Evolutionary conservation across 2,888 invertebrate species (phyloP), one percentile per base, ranked within the genome.

Genomic region (Macroteleia sp.): DNA sequence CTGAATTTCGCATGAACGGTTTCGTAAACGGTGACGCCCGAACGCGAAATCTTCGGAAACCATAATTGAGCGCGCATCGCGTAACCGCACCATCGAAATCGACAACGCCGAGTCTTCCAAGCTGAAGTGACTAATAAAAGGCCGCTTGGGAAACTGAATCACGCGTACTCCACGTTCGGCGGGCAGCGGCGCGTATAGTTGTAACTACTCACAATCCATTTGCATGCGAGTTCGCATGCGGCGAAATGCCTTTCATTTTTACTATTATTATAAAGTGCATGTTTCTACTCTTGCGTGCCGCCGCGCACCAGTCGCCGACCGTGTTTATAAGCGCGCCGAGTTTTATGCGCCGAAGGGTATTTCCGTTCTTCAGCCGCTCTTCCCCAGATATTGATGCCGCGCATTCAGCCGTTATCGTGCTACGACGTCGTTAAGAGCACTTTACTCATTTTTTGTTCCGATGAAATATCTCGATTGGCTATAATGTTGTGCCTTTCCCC

Each of bases 221-320:
- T 86, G 86, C 86, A 86, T 86, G 86, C 82, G 77, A 82, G 85
- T 85, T 85, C 80, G 85, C 84, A 84, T 82, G 86, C 85, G 81
- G 85, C 77, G 79, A 78, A 79, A 78, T 77, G 82, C 80, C 71
- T 74, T 78, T 82, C 79, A 85, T 86, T 86, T 86, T 86, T 85
- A 85, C 86, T 88, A 86, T 87, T 86, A 87, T 86, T 87, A 85
- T 87, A 84, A 87, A 87, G 85, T 83, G 85, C 87, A 85, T 81
- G 86, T 85, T 80, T 83, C 78, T 81, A 71, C 77, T 81, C 80
- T 85, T 81, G 84, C 86, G 85, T 85, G 86, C 84, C 77, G 78
- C 75, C 77, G 76, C 52, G 76, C 69, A 62, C 75, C 62, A 62
- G 54, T 81, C 77, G 77, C 79, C 62, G 39, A 34, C 66, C 54